Percentiles rank a stretch among this genome's conserved stretches.
phyloP scores from a whole-genome alignment of 92 coral and sea anemone species.

The Meandrina meandrites region DNA sequence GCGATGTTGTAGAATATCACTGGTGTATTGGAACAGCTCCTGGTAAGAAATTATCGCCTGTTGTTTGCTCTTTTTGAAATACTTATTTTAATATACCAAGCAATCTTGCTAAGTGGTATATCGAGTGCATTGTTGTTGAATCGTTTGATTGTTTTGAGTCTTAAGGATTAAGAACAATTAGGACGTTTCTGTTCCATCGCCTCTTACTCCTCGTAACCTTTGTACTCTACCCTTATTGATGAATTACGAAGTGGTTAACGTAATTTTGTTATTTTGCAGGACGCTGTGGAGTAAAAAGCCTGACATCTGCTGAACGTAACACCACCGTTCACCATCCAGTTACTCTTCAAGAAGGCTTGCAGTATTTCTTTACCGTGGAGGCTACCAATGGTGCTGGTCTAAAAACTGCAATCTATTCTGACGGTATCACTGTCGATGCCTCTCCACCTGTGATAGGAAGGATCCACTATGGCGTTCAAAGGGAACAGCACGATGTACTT shows the following conservation, averaged over 20 bases:
- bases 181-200: too few species aligned
- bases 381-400: constrained; percentile 88
- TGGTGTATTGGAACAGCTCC: constrained; percentile 81
- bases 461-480: constrained; percentile 2
- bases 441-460: constrained; percentile 64
- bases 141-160: too few species aligned
- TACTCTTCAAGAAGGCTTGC: constrained; percentile 52
- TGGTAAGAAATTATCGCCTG: constrained; percentile 50
- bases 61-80: not conserved
- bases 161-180: too few species aligned
- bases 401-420: constrained; percentile 52
- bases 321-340: constrained; percentile 44
- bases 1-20: constrained; percentile 72
- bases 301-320: constrained; percentile 46
- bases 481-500: not conserved
- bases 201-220: too few species aligned
- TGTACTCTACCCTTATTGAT: too few species aligned
- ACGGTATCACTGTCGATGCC: constrained; percentile 76
- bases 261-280: constrained; percentile 18
- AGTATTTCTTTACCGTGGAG: constrained; percentile 70
- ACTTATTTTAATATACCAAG: too few species aligned
- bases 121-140: too few species aligned
- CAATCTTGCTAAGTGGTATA: too few species aligned
- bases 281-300: constrained; percentile 56
- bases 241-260: too few species aligned